Base-by-base conservation (phyloP, 2,113 vertebrate genomes). In the Macrotus californicus region DNA sequence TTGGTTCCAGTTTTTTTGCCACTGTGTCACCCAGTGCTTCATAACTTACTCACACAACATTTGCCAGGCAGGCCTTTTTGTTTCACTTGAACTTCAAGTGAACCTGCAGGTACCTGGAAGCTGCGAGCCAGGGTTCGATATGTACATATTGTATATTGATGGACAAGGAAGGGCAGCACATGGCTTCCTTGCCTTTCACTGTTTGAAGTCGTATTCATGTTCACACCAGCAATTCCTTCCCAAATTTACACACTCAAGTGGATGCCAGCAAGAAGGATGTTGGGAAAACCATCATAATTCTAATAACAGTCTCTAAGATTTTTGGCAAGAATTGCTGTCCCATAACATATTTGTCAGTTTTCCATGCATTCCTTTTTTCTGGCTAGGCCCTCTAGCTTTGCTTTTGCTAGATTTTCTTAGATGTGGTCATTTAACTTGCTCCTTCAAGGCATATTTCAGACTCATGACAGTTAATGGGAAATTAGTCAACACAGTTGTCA, bases 251-350 rank as follows among this genome's bases (percentile, higher is more conserved):
- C 56, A 73, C 94, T 94, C 67, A 34, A 83, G 86, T 93, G 77
- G 61, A 67, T 92, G 94, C 88, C 88, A 82, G 81, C 18, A 76
- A 92, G 93, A 66, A 59, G 48, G 64, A 88, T 31, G 36, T 67
- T 24, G 15, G 92, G 93, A 97, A 70, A 95, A 88, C 93, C 29
- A 50, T 79, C 91, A 87, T 96, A 97, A 96, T 97, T 97, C 93
- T 93, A 94, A 31, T 19, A 66, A 87, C 5, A 12, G 36, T 52
- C 41, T 85, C 2, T 87, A 82, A 88, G 88, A 92, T 77, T 94
- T 92, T 94, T 48, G 61, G 88, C 85, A 89, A 83, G 21, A n/a
- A 64, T 4, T n/a, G 12, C 21, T 48, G 24, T 15, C 19, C 18
- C 13, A 26, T 29, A 29, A 86, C 39, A 39, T 11, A 12, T 9